Conservation (phyloP, 2,797 vertebrate genomes). For the Silurus aristotelis region DNA sequence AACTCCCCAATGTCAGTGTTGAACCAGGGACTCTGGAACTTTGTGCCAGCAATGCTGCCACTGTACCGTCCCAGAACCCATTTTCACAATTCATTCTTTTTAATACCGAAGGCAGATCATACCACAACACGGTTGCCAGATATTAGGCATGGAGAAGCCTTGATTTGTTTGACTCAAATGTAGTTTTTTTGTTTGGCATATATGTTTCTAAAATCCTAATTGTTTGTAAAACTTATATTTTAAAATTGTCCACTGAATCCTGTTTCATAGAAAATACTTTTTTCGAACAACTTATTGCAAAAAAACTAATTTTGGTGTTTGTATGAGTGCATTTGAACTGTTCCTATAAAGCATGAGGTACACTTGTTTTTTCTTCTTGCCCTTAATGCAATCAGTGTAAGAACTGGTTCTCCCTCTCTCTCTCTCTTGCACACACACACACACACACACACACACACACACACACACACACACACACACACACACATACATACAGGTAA, state of each 20-base stretch:
- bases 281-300: neutral
- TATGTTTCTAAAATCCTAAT: neutral
- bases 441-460: slow-evolving; percentile 43
- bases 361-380: neutral
- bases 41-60: neutral
- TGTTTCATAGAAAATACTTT: neutral
- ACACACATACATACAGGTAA: slow-evolving; percentile 64
- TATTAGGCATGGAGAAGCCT: neutral
- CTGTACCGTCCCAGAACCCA: neutral
- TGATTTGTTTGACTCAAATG: neutral
- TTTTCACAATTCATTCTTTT: neutral
- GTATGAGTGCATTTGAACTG: neutral
- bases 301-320: neutral
- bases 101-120: neutral
- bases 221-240: neutral
- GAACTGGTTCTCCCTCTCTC: neutral
- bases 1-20: neutral
- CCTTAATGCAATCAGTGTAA: slow-evolving; percentile 14
- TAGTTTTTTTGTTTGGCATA: neutral
- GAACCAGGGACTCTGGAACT: neutral
- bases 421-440: neutral
- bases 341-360: neutral
- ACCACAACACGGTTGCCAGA: neutral
- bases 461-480: neutral
- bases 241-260: neutral